Conservation (phyloP, 2,888 invertebrate species). For the Tipula lateralis region DNA sequence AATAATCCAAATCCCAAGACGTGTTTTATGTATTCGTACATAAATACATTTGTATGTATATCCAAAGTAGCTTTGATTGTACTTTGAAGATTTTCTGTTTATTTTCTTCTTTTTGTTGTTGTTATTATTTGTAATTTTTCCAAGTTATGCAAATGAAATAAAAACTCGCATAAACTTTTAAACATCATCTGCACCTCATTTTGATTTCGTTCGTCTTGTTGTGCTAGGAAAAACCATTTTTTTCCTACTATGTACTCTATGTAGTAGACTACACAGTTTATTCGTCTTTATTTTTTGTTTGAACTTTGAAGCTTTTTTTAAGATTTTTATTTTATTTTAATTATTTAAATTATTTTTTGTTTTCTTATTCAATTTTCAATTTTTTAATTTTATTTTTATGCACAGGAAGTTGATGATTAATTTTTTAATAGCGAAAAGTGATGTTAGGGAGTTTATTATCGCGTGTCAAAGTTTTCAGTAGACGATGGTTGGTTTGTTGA, state of each 20-base stretch:
- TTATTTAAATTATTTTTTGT: background rate
- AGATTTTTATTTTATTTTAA: background rate
- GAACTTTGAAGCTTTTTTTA: background rate
- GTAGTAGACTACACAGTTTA: background rate
- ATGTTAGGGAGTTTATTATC: background rate
- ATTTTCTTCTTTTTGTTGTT: background rate
- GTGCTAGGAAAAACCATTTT: background rate
- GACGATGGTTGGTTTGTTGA: background rate
- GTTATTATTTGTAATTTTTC: background rate
- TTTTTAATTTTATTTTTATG: background rate
- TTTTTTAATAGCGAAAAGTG: background rate
- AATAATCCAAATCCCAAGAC: background rate
- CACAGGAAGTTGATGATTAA: background rate
- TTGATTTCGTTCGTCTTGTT: background rate
- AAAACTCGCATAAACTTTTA: background rate
- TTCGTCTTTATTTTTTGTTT: background rate
- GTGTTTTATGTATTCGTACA: background rate
- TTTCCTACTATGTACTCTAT: background rate
- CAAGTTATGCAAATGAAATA: background rate
- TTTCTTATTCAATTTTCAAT: background rate
- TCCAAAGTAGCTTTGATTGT: background rate
- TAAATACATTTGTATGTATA: too few species aligned
- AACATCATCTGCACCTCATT: background rate
- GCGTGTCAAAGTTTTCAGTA: background rate
- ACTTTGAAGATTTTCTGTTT: background rate